Evolutionary conservation across 2,113 vertebrate species (phyloP).

Genomic region (Hemiprocne comata): DNA sequence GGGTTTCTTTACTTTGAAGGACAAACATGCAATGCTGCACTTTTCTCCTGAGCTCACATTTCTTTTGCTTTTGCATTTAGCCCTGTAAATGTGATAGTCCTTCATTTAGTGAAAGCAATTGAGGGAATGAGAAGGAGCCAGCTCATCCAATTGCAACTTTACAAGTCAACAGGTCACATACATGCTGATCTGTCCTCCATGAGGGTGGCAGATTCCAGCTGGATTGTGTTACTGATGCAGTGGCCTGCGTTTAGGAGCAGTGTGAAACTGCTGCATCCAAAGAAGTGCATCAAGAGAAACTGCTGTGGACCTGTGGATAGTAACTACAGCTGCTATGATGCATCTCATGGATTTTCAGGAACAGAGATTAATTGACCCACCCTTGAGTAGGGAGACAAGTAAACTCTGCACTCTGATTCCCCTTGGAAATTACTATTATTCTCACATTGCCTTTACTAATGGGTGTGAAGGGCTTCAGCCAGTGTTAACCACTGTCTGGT

Average conservation of each 20-base stretch:
- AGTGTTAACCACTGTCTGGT: background rate
- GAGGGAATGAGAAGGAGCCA: background rate
- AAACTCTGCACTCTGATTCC: background rate
- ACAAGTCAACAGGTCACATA: background rate
- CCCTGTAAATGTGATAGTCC: rapidly evolving
- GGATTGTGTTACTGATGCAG: background rate
- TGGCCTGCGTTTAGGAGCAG: background rate
- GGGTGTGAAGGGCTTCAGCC: background rate
- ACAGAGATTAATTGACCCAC: background rate
- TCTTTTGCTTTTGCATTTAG: background rate
- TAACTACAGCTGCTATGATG: background rate
- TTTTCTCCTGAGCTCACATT: background rate
- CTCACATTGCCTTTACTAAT: background rate
- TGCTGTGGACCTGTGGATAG: background rate
- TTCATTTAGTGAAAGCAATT: background rate
- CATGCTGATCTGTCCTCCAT: background rate
- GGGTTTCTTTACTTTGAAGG: background rate
- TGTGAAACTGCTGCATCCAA: background rate
- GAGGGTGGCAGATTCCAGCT: background rate
- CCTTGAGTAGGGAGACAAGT: background rate
- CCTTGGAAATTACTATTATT: background rate
- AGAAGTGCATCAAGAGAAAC: background rate
- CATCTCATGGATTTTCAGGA: background rate
- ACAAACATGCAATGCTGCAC: background rate
- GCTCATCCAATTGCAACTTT: background rate